Base-by-base conservation (phyloP, 2,888 invertebrate species). In the Drosophila colorata region DNA sequence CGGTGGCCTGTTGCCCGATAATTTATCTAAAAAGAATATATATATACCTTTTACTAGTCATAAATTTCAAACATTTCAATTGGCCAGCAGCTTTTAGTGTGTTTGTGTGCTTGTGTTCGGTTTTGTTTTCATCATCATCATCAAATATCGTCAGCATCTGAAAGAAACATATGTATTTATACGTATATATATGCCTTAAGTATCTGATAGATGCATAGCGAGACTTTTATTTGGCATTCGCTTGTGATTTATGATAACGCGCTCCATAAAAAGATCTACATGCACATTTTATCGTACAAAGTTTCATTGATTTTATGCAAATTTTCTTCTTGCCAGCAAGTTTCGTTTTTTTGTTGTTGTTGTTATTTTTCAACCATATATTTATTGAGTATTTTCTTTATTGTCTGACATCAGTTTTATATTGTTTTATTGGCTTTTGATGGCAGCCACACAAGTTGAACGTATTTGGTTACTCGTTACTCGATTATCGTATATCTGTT, bases 11-110 rank as follows among this genome's bases (percentile, higher is more conserved):
- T 51, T 44, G 59, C 59, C 69, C 47, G 68, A 58, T 69, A 71
- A 71, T 77, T 87, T 80, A 86, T 74, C 66, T 37, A 46, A 55
- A 69, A 33, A 11, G 13, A 13, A 5, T 33, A 33, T 13, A 7
- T 68, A 71, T 68, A 63, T 58, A 31, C 35, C 40, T 46, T 70
- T 72, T 64, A 51, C 37, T 14, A 60, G 65, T 73, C 78, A 78
- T 85, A 86, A 86, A 89, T 79, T 70, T 64, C 61, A 60, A 58
- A 76, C 76, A 80, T 75, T 85, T 90, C 85, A 88, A 90, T 89
- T 90, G 88, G 70, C 47, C 74, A 71, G 74, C 78, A 74, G 69
- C 41, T 41, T 47, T 69, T 64, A 13, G 6, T 16, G 20, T 25
- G 20, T 44, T 41, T 48, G 40, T 59, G 38, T 67, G 63, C 55